phyloP scores from a whole-genome alignment of 2,797 vertebrate genomes.

The Bovichtus variegatus region DNA sequence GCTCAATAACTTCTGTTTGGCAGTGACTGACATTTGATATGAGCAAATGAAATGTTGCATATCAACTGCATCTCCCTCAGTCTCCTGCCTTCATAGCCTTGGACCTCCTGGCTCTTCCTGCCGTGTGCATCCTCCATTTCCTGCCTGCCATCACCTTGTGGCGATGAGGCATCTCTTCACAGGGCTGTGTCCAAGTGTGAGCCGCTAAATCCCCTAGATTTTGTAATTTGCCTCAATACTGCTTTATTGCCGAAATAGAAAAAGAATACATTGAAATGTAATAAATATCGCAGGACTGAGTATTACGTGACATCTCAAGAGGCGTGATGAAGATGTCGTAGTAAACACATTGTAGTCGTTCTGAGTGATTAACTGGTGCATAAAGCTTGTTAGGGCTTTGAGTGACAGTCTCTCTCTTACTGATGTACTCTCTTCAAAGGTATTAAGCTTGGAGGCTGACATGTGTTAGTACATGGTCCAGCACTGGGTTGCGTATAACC shows the following conservation, averaged over 20 bases:
- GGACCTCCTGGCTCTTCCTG: not conserved
- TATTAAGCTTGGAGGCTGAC: not conserved
- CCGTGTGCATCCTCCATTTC: not conserved
- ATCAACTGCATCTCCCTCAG: constrained; percentile 1
- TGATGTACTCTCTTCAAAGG: not conserved
- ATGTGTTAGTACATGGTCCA: not conserved
- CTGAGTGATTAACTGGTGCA: not conserved
- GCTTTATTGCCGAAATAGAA: not conserved
- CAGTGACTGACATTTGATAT: constrained; percentile 14
- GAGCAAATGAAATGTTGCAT: constrained; percentile 23
- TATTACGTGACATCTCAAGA: not conserved
- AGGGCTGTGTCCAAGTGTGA: not conserved
- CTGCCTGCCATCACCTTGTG: constrained; percentile 2
- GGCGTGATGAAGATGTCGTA: not conserved
- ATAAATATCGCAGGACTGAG: not conserved
- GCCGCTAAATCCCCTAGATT: not conserved
- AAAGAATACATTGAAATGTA: not conserved
- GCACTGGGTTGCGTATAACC: not conserved
- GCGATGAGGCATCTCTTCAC: constrained; percentile 16
- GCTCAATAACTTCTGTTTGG: constrained; percentile 1
- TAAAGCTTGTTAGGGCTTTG: not conserved
- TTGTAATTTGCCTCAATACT: not conserved
- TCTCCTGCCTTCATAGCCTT: not conserved
- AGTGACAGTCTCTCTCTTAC: not conserved
- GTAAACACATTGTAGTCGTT: not conserved